Percentiles rank a stretch among this genome's conserved stretches.
phyloP scores from a whole-genome alignment of 2,113 vertebrate genomes.

The Acrocephalus arundinaceus region DNA sequence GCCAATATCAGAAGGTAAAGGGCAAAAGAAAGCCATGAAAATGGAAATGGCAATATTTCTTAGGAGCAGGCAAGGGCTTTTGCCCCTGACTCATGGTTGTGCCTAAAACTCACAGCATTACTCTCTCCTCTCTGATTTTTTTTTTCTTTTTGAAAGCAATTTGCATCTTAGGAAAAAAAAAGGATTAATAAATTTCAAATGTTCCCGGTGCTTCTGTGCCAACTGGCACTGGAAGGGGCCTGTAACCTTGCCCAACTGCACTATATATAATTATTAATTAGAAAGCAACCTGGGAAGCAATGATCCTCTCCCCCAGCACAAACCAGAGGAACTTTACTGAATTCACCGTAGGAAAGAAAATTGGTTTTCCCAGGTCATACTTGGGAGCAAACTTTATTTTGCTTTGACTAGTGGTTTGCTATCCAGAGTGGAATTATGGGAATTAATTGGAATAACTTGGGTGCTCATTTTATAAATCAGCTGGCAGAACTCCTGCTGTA shows the following conservation, averaged over 20 bases:
- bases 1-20: slow-evolving; percentile 55
- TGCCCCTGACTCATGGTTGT: background rate
- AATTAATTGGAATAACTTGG: slow-evolving; percentile 63
- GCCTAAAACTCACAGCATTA: background rate
- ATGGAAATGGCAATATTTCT: slow-evolving; percentile 18
- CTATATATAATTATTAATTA: slow-evolving; percentile 71
- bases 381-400: slow-evolving; percentile 55
- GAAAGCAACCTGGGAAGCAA: slow-evolving; percentile 59
- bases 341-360: slow-evolving; percentile 37
- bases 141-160: background rate
- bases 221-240: slow-evolving; percentile 58
- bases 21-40: slow-evolving; percentile 42
- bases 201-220: slow-evolving; percentile 50
- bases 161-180: background rate
- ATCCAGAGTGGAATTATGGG: slow-evolving; percentile 45
- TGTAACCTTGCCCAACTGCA: slow-evolving; percentile 61
- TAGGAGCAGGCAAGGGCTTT: background rate
- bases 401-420: slow-evolving; percentile 8
- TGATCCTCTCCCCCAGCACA: slow-evolving; percentile 26
- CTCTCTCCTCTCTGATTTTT: background rate
- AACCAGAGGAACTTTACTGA: slow-evolving; percentile 3
- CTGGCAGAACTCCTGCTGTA: slow-evolving; percentile 7
- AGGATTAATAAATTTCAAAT: slow-evolving; percentile 60
- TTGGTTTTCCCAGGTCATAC: slow-evolving; percentile 48
- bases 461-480: slow-evolving; percentile 55